Conservation (phyloP, 2,113 vertebrate genomes). For the Eolophus roseicapilla region DNA sequence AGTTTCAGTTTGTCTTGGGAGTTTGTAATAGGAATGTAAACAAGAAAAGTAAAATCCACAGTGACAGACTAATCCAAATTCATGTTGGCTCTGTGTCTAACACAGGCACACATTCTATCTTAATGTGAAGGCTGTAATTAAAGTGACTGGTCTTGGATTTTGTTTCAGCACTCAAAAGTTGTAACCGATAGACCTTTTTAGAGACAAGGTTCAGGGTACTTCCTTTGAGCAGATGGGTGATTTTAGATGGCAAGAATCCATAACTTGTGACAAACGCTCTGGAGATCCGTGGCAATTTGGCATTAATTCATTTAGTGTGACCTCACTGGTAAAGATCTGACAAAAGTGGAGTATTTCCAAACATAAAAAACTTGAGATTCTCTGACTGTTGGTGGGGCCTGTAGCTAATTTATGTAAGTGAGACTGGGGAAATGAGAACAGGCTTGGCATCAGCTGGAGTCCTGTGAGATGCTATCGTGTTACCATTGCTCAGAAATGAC, state of each 20-base stretch:
- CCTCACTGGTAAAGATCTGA: not conserved
- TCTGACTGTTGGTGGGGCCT: not conserved
- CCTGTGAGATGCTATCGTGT: not conserved
- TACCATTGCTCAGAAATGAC: conserved; percentile 46
- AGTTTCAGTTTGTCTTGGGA: not conserved
- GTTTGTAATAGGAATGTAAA: not conserved
- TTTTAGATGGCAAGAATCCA: conserved; percentile 23
- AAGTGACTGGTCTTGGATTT: not conserved
- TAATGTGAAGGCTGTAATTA: not conserved
- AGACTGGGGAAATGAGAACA: conserved; percentile 23
- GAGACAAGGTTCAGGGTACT: not conserved
- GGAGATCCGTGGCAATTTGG: not conserved
- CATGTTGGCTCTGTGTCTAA: not conserved
- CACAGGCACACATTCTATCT: not conserved
- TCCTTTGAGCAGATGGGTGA: conserved; percentile 25
- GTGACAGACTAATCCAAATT: not conserved
- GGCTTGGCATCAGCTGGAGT: conserved; percentile 29
- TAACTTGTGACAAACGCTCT: not conserved
- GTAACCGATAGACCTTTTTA: not conserved
- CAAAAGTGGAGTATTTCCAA: conserved; percentile 27
- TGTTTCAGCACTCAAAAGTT: not conserved
- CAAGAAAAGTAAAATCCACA: not conserved
- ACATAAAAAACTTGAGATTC: not conserved
- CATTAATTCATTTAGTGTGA: not conserved
- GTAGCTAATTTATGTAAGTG: conserved; percentile 33